phyloP scores from a whole-genome alignment of 2,797 vertebrate species.

The Okamejei kenojei region DNA sequence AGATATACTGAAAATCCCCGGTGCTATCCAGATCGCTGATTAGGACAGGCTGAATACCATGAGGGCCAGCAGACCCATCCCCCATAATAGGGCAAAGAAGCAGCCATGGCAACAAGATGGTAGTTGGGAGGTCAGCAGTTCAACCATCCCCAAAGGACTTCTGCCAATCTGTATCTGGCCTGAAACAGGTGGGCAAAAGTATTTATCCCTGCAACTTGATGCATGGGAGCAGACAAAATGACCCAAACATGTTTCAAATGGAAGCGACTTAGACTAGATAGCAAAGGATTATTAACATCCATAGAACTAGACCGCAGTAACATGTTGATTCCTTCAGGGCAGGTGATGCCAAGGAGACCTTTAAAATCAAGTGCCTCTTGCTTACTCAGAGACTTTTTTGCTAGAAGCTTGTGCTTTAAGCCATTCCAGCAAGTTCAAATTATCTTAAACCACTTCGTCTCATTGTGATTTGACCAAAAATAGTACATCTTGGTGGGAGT shows the following conservation, averaged over 20 bases:
- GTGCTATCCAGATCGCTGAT: too few species aligned
- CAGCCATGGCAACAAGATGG: too few species aligned
- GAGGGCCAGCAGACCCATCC: too few species aligned
- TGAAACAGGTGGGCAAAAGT: too few species aligned
- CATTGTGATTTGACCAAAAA: slow-evolving; percentile 17
- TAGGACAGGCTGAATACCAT: too few species aligned
- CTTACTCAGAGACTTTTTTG: neutral
- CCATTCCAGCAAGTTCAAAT: neutral
- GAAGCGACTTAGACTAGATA: neutral
- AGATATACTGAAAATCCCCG: too few species aligned
- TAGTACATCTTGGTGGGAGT: neutral
- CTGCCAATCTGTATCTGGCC: too few species aligned
- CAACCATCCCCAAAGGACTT: too few species aligned
- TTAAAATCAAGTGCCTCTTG: slow-evolving; percentile 10
- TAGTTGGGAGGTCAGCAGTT: too few species aligned
- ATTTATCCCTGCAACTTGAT: too few species aligned
- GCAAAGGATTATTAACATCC: neutral
- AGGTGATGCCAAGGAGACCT: neutral
- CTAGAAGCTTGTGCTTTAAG: neutral
- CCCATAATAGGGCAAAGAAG: too few species aligned
- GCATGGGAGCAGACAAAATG: too few species aligned
- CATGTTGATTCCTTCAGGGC: neutral
- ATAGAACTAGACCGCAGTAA: neutral
- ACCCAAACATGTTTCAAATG: neutral
- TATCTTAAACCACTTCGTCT: neutral